phyloP scores from a whole-genome alignment of 2,888 invertebrate species.

The Parnassius orleans region DNA sequence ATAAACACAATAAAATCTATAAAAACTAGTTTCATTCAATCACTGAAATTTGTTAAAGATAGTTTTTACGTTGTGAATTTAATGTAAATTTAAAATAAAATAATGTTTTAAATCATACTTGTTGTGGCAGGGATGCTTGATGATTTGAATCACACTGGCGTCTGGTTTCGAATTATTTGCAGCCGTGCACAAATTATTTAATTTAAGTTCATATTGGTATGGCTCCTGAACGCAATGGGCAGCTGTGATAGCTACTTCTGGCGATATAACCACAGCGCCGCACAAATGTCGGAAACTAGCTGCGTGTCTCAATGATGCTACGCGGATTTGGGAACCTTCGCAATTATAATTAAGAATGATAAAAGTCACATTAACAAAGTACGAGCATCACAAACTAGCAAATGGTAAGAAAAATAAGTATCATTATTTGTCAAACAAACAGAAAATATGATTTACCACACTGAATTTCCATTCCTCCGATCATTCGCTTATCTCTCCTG shows the following conservation, averaged over 20 bases:
- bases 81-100: neutral
- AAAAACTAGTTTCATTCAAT: too few relatives aligned
- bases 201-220: conserved; percentile 45
- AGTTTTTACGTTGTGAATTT: too few relatives aligned
- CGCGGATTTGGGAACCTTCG: conserved; percentile 54
- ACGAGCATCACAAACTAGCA: neutral
- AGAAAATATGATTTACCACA: conserved; percentile 53
- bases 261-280: conserved; percentile 57
- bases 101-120: conserved; percentile 45
- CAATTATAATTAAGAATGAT: conserved; percentile 1
- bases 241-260: conserved; percentile 57
- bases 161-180: conserved; percentile 35
- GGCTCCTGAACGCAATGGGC: conserved; percentile 62
- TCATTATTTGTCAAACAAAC: neutral
- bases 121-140: conserved; percentile 52
- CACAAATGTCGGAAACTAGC: conserved; percentile 55
- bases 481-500: conserved; percentile 61
- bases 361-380: neutral
- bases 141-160: conserved; percentile 49
- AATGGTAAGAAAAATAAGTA: conserved; percentile 6
- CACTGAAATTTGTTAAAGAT: too few relatives aligned
- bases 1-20: too few relatives aligned
- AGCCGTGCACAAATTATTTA: conserved; percentile 57
- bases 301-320: conserved; percentile 58
- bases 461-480: conserved; percentile 53